A percentile compares a stretch with the other conserved stretches of the same genome.
phyloP scores from a whole-genome alignment of 2,888 invertebrate genomes.

The Aradus depressus region DNA sequence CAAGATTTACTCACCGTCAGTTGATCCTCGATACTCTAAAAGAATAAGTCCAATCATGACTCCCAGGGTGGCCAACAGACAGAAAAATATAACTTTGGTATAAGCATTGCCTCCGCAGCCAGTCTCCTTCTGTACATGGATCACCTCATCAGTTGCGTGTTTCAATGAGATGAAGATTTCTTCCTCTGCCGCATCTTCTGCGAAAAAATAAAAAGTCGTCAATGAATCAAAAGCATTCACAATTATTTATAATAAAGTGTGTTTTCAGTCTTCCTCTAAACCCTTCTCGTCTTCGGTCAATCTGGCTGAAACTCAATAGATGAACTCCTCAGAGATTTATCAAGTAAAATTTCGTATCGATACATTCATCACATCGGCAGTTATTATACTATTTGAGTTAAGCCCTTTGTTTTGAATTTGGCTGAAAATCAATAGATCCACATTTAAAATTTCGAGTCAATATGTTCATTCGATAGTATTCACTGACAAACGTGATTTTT shows the following conservation, averaged over 20 bases:
- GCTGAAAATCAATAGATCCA: too few relatives aligned
- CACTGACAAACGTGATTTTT: too few relatives aligned
- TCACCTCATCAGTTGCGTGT: slow-evolving; percentile 47
- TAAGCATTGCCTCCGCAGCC: slow-evolving; percentile 74
- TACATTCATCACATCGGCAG: too few relatives aligned
- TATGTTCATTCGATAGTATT: too few relatives aligned
- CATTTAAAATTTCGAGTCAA: too few relatives aligned
- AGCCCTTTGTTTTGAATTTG: too few relatives aligned
- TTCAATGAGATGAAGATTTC: slow-evolving; percentile 23
- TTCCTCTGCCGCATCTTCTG: slow-evolving; percentile 26
- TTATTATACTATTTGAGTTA: too few relatives aligned
- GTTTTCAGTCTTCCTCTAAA: too few relatives aligned
- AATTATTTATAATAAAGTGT: slow-evolving; percentile 3
- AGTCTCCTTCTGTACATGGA: slow-evolving; percentile 65
- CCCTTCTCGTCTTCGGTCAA: too few relatives aligned
- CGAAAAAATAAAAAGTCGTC: not conserved
- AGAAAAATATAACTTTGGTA: slow-evolving; percentile 71
- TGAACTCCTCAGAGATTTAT: too few relatives aligned
- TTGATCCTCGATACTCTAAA: slow-evolving; percentile 63
- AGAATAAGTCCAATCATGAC: slow-evolving; percentile 67
- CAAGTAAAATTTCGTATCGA: too few relatives aligned
- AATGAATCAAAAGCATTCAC: not conserved
- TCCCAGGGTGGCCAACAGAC: slow-evolving; percentile 56
- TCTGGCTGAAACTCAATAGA: too few relatives aligned
- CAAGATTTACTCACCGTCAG: slow-evolving; percentile 53